A percentile compares a stretch with the other conserved stretches of the same genome.
phyloP scores from a whole-genome alignment of 2,113 vertebrate genomes.

The Datnioides undecimradiatus region DNA sequence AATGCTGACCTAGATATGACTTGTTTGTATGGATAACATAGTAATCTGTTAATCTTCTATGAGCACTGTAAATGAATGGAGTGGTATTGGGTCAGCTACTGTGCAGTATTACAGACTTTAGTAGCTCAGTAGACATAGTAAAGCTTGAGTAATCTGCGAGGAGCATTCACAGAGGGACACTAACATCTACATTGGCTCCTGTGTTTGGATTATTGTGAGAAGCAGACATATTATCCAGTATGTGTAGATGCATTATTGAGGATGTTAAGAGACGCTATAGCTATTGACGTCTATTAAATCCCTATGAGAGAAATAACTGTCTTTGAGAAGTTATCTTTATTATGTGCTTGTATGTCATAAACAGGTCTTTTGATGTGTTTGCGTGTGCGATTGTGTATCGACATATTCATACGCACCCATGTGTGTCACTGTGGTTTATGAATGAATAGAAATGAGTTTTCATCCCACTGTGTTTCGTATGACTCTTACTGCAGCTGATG shows the following conservation, averaged over 20 bases:
- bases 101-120: conserved; percentile 14
- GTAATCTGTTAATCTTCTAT: conserved; percentile 65
- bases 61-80: conserved; percentile 24
- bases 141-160: conserved; percentile 29
- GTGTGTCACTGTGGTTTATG: not conserved
- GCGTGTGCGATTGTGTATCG: not conserved
- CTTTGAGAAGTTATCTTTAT: not conserved
- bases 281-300: not conserved
- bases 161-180: conserved; percentile 1
- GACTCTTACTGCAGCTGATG: conserved; percentile 16
- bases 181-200: not conserved
- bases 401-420: not conserved
- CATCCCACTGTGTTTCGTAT: conserved; percentile 23
- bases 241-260: not conserved
- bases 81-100: conserved; percentile 21
- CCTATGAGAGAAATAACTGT: not conserved
- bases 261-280: not conserved
- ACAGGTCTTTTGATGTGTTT: not conserved
- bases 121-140: conserved; percentile 14
- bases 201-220: conserved; percentile 14
- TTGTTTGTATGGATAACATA: conserved; percentile 43
- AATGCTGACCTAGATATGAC: conserved; percentile 63
- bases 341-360: not conserved
- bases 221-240: not conserved
- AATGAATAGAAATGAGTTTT: conserved; percentile 14